Evolutionary conservation across 2,888 invertebrate species (phyloP).

Genomic region (Ecdyonurus torrentis): DNA sequence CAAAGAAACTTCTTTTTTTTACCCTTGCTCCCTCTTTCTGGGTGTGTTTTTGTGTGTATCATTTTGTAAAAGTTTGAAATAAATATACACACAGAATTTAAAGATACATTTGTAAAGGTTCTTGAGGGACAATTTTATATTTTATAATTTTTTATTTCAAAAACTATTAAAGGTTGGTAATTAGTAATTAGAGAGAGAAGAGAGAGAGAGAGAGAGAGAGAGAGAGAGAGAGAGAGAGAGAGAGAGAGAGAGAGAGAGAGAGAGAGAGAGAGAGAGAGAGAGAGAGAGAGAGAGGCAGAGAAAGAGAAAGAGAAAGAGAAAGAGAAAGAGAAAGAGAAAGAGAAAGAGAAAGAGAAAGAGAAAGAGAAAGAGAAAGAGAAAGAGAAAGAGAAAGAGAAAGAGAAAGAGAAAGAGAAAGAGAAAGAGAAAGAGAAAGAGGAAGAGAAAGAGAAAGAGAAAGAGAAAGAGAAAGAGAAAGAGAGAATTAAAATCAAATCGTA

Average conservation of each 20-base stretch:
- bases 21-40: too few relatives aligned
- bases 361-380: neutral
- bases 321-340: neutral
- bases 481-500: too few relatives aligned
- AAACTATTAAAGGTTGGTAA: too few relatives aligned
- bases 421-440: neutral
- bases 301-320: neutral
- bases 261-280: neutral
- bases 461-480: neutral
- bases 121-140: too few relatives aligned
- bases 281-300: neutral
- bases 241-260: neutral
- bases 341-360: neutral
- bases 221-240: neutral
- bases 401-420: neutral
- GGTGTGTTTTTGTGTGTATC: too few relatives aligned
- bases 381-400: neutral
- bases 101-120: too few relatives aligned
- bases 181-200: too few relatives aligned
- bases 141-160: too few relatives aligned
- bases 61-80: too few relatives aligned
- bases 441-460: neutral
- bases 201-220: neutral
- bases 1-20: too few relatives aligned
- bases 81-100: too few relatives aligned